Base-by-base conservation (phyloP, 2,797 vertebrate genomes). In the Hephaestus fuliginosus region DNA sequence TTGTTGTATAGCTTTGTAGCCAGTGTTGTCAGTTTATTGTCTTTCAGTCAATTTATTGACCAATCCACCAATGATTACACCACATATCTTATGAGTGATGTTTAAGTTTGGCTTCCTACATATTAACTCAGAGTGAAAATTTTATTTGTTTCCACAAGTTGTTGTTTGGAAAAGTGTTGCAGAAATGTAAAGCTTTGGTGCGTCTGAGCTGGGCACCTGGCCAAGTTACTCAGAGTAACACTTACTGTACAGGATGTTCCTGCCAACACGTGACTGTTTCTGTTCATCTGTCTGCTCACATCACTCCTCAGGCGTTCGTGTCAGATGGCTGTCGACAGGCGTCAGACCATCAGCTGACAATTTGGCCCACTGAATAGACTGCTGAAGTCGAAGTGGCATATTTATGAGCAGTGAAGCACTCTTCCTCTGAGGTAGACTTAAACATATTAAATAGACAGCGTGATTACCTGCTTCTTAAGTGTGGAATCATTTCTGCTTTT, bases 401-500 rank as follows among this genome's bases (percentile, higher is more conserved):
- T 25, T 68, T 33, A n/a, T n/a, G 18, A 76, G 51, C 52, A 43
- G 46, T 12, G 41, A 2, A 44, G 41, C 56, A 46, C n/a, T 74
- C 28, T 52, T 11, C 4, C 7, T 15, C 3, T 53, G 36, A 66
- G 0, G 25, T 9, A 60, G 43, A 22, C 56, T 20, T 48, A 0
- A 15, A 14, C n/a, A 43, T 0, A 3, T 9, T 28, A 36, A 41
- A n/a, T 5, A 28, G 46, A 62, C 52, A 28, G 56, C 25, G 63
- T 53, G 36, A 70, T 64, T 30, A 78, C 25, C 25, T 6, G 53
- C n/a, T 48, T 61, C 56, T 80, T 3, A 67, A 33, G 20, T 14
- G 41, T 68, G 60, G 30, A 82, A 68, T 52, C 5, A 46, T 77
- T 63, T 74, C 64, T 39, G 33, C 20, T 4, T 36, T 48, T 18